These are phyloP conservation scores for Neotragus pygmaeus DNA, from an alignment of 2,113 vertebrate species.

Conservation along the genomic window DNA sequence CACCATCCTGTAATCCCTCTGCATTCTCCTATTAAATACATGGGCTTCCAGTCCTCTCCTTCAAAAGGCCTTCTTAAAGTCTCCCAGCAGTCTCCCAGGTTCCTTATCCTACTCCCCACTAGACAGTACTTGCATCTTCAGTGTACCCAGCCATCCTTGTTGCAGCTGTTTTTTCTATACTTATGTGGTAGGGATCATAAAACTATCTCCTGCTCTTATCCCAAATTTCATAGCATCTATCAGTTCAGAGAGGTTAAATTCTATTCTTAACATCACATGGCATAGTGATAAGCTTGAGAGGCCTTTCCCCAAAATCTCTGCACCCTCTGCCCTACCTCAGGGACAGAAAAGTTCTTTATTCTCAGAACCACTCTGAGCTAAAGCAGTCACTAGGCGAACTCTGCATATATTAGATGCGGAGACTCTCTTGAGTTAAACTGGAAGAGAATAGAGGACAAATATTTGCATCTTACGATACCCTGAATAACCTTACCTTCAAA, in stretches of 20 bases:
- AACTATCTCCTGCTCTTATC: neutral
- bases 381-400: conserved; percentile 5
- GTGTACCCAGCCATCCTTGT: neutral
- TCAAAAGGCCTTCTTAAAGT: neutral
- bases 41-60: neutral
- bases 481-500: conserved; percentile 19
- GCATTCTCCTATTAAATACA: neutral
- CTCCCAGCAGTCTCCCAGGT: neutral
- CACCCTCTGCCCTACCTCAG: neutral
- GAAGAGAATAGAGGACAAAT: neutral
- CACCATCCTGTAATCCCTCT: neutral
- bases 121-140: neutral
- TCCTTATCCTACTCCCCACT: neutral
- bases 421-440: neutral
- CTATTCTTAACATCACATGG: neutral
- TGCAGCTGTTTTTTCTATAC: no score
- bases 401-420: neutral
- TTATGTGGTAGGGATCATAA: no score
- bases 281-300: neutral
- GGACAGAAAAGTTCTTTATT: neutral
- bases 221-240: neutral
- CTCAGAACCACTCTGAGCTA: neutral
- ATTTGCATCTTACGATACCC: neutral
- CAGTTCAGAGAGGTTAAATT: neutral
- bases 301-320: neutral